phyloP scores from a whole-genome alignment of 2,888 invertebrate genomes.

The Brenthis ino region DNA sequence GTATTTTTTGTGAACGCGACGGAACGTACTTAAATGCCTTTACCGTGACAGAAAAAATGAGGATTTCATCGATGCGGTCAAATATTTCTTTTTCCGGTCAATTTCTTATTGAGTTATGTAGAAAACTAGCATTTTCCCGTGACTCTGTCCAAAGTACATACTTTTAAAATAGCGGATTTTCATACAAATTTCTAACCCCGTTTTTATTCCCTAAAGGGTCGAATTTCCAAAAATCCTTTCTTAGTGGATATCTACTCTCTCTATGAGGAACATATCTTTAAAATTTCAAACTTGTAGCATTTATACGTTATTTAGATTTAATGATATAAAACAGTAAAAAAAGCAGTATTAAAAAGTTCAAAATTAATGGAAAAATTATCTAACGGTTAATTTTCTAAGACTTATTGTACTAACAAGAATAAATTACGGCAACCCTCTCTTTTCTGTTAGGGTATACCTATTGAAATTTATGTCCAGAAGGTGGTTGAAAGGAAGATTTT shows the following conservation, averaged over 20 bases:
- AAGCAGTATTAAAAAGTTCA: neutral
- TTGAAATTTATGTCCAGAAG: conserved; percentile 63
- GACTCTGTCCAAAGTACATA: neutral
- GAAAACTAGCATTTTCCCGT: no score
- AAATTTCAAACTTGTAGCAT: no score
- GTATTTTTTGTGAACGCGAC: conserved; percentile 27
- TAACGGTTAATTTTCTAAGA: neutral
- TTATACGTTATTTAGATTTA: no score
- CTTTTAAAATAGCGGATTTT: neutral
- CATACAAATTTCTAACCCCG: neutral
- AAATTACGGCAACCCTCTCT: conserved; percentile 20
- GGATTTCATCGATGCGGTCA: conserved; percentile 19
- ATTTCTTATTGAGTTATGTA: neutral
- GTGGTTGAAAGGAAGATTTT: conserved; percentile 59
- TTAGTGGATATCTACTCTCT: no score
- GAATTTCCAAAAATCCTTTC: no score
- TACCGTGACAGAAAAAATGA: conserved; percentile 29
- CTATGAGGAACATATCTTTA: no score
- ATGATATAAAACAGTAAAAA: no score
- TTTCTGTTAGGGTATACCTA: conserved; percentile 57
- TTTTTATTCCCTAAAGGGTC: no score
- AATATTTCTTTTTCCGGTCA: neutral
- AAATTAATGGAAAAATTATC: neutral
- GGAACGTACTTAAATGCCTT: conserved; percentile 25
- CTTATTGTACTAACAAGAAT: conserved; percentile 13